Base-by-base conservation (phyloP, 2,113 vertebrate species). In the Carettochelys insculpta region DNA sequence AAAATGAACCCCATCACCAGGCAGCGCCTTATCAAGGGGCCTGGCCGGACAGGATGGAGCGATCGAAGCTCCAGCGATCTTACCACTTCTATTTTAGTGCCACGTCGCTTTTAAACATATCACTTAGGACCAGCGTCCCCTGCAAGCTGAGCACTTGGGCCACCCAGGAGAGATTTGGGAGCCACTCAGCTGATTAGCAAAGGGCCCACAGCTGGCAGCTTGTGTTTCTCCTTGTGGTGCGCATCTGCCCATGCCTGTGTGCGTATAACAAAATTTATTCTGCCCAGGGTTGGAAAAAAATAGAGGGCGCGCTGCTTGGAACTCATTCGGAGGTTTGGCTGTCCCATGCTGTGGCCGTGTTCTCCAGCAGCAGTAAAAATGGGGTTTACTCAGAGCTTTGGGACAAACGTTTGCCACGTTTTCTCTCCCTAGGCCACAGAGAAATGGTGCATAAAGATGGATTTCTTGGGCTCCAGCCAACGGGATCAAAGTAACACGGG, bases 1-100 rank as follows among this genome's bases (percentile, higher is more conserved):
- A 77, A 38, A 4, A 1, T 2, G 5, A 38, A 75, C 50, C 1
- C 0, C 88, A 85, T 22, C 45, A 76, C 89, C 61, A 1, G 0
- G 0, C 0, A 0, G 20, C 2, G 16, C 29, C 47, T 83, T 68
- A 34, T 83, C 58, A 68, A 51, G 61, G 51, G 38, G 81, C 34
- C 38, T 41, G 34, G 27, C n/a, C 11, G 47, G n/a, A 13, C 38
- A 38, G 50, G 81, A 34, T 89, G 87, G 80, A 75, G 12, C 38
- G 19, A 11, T n/a, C 45, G 45, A 34, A 54, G 54, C 38, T 4
- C 11, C 16, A 80, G 73, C 77, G 10, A 0, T 22, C 2, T 83
- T 17, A 56, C 0, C 1, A 48, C 7, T 80, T 56, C 5, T 87
- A 89, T 88, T 65, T 53, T 53, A 88, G 77, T 50, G 34, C 29